Conservation (phyloP, 2,113 vertebrate genomes). For the Microcebus jonahi region DNA sequence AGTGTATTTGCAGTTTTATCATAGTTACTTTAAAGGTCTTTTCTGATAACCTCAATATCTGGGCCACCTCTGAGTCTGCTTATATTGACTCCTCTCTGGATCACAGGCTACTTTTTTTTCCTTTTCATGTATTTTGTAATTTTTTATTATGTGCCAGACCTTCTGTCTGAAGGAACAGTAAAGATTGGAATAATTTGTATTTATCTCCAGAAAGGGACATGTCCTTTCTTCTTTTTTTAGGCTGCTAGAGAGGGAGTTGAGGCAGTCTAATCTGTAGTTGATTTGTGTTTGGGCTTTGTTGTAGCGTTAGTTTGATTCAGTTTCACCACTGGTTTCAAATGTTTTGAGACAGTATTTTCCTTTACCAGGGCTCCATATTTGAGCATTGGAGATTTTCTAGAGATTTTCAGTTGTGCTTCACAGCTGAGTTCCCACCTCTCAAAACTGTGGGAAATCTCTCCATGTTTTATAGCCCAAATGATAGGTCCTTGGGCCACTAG, state of each 20-base stretch:
- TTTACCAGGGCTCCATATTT: neutral
- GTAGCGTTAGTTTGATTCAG: constrained; percentile 12
- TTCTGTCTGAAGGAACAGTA: neutral
- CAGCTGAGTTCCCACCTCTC: neutral
- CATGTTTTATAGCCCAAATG: neutral
- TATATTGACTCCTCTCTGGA: neutral
- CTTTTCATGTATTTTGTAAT: neutral
- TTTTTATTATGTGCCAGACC: neutral
- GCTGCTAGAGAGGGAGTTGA: neutral
- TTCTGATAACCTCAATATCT: neutral
- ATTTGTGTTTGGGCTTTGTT: neutral
- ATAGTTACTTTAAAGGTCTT: neutral
- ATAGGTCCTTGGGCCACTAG: neutral
- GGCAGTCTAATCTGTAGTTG: neutral
- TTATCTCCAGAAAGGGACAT: neutral
- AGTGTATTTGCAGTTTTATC: neutral
- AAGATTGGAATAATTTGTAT: neutral
- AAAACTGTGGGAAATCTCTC: neutral
- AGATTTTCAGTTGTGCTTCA: neutral
- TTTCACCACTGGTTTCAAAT: neutral
- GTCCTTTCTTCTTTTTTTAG: neutral
- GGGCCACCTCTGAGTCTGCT: neutral
- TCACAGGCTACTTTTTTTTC: neutral
- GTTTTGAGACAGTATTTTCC: neutral
- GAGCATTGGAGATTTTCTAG: neutral